Conservation (phyloP, 1,140 invertebrate genomes). For the Psilanteris sp. region DNA sequence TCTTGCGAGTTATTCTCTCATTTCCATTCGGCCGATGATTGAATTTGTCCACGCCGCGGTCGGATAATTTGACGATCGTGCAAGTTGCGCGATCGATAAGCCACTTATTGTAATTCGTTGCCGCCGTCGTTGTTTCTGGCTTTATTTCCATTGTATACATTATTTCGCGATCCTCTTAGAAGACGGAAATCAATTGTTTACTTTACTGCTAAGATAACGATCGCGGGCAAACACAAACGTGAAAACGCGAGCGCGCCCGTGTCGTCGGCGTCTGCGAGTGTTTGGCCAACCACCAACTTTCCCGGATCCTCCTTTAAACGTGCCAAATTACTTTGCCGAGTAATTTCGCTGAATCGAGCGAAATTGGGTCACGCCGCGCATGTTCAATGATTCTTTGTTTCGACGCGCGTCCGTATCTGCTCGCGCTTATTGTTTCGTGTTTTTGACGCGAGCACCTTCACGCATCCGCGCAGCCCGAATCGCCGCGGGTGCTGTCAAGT, state of each 20-base stretch:
- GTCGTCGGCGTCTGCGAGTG: conserved; percentile 62
- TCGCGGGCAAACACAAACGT: conserved; percentile 12
- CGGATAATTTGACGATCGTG: conserved; percentile 41
- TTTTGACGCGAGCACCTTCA: conserved; percentile 20
- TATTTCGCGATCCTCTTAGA: conserved; percentile 74
- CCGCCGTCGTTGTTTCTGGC: conserved; percentile 65
- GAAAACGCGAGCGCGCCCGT: conserved; percentile 24
- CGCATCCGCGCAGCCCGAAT: no score
- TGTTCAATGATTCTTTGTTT: conserved; percentile 63
- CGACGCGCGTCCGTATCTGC: conserved; percentile 26
- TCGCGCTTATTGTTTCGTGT: conserved; percentile 22
- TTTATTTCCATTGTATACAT: conserved; percentile 77
- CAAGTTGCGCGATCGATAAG: conserved; percentile 66
- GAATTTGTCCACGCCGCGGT: background rate
- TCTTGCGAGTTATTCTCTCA: conserved; percentile 14
- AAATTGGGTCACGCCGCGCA: conserved; percentile 56
- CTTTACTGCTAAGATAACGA: conserved; percentile 59
- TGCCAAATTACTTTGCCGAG: conserved; percentile 66
- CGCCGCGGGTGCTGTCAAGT: no score
- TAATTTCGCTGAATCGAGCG: conserved; percentile 67
- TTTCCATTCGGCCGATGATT: conserved; percentile 13
- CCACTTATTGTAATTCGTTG: conserved; percentile 71
- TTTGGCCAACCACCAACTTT: conserved; percentile 75
- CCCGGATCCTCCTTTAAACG: conserved; percentile 60
- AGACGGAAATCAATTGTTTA: conserved; percentile 74